These are phyloP conservation scores for Pterois miles DNA, from an alignment of 2,797 vertebrate species.

Conservation along the genomic window DNA sequence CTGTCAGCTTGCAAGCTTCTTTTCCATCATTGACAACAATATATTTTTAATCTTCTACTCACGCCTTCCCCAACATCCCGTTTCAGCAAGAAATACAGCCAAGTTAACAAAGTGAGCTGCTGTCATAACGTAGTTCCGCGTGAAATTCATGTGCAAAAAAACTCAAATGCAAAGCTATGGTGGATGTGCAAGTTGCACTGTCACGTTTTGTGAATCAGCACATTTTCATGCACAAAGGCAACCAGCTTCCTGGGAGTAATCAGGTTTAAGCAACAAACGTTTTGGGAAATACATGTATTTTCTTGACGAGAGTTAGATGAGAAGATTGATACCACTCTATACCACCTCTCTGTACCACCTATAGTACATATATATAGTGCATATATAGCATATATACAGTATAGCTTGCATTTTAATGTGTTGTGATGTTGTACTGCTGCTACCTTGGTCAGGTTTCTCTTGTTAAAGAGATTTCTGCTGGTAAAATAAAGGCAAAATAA, in stretches of 20 bases:
- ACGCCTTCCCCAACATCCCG: background rate
- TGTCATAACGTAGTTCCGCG: background rate
- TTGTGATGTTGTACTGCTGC: background rate
- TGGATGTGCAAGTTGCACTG: background rate
- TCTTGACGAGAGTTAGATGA: background rate
- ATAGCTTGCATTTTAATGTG: background rate
- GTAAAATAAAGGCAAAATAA: background rate
- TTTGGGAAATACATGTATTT: background rate
- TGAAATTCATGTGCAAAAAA: background rate
- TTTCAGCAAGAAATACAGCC: background rate
- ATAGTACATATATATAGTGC: too few relatives aligned
- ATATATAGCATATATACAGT: background rate
- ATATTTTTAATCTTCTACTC: background rate
- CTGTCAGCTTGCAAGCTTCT: background rate
- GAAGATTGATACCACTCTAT: background rate
- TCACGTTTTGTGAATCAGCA: background rate
- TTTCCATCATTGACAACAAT: background rate
- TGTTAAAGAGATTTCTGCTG: background rate
- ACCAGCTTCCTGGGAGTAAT: background rate
- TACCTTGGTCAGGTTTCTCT: background rate
- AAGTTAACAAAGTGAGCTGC: background rate
- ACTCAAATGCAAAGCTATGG: background rate
- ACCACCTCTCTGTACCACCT: too few relatives aligned
- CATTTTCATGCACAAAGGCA: background rate
- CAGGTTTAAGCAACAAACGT: background rate